Evolutionary conservation across 2,113 vertebrate genomes (phyloP), one percentile per base, ranked within the genome.

Genomic region (Spea multiplicata): DNA sequence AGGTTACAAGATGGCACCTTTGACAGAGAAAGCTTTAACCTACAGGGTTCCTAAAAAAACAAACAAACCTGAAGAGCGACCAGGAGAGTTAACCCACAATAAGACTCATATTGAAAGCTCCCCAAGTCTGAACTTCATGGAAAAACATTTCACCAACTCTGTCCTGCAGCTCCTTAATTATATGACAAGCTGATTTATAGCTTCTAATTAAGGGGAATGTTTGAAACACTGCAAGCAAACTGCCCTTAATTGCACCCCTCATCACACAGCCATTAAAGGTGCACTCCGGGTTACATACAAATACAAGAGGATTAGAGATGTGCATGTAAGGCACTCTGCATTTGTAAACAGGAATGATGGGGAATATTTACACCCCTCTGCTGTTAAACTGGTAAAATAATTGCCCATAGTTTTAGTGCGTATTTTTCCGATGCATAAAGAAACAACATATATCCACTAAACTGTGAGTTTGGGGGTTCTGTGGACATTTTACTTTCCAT

Each of bases 131-230:
- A 57, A 73, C 62, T 66, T 49, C 71, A 65, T 47, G 55, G 44
- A 66, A 73, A 53, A 73, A 59, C 77, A 66, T n/a, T 57, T 66
- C 61, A 55, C 69, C 76, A 47, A 44, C 59, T 44, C 50, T 46
- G 67, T 14, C 49, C 47, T 71, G 55, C 66, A 71, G 67, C 12
- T 30, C 75, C 30, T 50, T 64, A 47, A 71, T 73, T 64, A 62
- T 79, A 69, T 66, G 69, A 73, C 76, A 79, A 50, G 8, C 70
- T 79, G 70, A 79, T 80, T 73, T 67, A 80, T 71, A 49, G 76
- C 69, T 65, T 72, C 69, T 78, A 72, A 78, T 78, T 78, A 72
- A 64, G 30, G 50, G 69, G 55, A 55, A 55, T 47, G 62, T 69
- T 73, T 79, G 62, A 45, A 79, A 79, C 65, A 52, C 44, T 14